These are phyloP conservation scores for Acropternis orthonyx DNA, from an alignment of 2,797 vertebrate species.

Conservation along the genomic window DNA sequence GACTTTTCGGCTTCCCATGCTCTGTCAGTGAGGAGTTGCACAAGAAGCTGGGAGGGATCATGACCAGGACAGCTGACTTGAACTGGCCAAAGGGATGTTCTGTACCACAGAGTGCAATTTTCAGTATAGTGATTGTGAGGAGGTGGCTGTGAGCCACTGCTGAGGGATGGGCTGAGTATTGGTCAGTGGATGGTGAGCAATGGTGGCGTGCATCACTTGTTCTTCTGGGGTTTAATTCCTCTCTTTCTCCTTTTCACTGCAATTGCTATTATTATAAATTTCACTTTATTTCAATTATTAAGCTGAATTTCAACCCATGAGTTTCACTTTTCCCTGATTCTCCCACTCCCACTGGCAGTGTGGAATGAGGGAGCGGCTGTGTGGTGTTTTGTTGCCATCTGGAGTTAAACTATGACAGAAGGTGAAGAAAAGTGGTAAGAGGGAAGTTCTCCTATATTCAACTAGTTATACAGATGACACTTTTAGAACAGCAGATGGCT, in stretches of 20 bases:
- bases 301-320: background rate
- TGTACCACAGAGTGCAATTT: background rate
- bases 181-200: background rate
- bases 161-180: background rate
- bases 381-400: background rate
- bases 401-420: background rate
- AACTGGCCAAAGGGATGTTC: background rate
- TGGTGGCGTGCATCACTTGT: too few species aligned
- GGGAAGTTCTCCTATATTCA: background rate
- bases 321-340: background rate
- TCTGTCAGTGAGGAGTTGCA: background rate
- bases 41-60: background rate
- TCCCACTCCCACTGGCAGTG: background rate
- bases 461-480: background rate
- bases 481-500: slow-evolving; percentile 3
- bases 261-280: background rate
- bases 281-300: background rate
- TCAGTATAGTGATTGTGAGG: background rate
- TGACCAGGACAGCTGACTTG: background rate
- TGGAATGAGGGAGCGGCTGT: background rate
- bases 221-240: background rate
- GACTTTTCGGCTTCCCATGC: background rate
- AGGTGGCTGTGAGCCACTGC: background rate
- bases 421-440: background rate
- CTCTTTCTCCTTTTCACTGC: background rate